Conservation (phyloP, 2,113 vertebrate genomes). For the Hirundichthys speculiger region DNA sequence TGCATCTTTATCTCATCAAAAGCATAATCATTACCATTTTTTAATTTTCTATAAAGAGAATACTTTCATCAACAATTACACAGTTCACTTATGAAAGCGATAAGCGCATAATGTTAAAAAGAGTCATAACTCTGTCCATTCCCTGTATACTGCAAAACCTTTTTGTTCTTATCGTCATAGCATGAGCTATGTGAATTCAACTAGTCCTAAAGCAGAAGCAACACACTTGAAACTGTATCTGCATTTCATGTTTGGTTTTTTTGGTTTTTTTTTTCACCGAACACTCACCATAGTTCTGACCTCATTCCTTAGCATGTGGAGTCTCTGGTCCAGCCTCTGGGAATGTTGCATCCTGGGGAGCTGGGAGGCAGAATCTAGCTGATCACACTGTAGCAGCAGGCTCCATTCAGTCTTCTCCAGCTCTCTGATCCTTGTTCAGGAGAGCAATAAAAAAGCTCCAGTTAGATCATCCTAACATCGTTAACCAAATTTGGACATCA, state of each 20-base stretch:
- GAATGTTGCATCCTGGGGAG: constrained; percentile 62
- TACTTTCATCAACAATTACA: too few relatives aligned
- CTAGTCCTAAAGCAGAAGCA: neutral
- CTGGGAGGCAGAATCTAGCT: constrained; percentile 42
- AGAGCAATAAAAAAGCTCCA: constrained; percentile 1
- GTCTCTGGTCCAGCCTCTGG: constrained; percentile 78
- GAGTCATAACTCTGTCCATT: too few relatives aligned
- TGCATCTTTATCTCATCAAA: too few relatives aligned
- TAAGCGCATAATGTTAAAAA: too few relatives aligned
- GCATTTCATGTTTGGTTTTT: neutral
- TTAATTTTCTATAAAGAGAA: too few relatives aligned
- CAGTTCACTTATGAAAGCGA: too few relatives aligned
- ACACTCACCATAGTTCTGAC: constrained; percentile 72
- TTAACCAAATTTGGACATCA: neutral
- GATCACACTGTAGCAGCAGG: constrained; percentile 60
- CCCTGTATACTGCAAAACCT: neutral
- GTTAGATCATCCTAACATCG: constrained; percentile 19
- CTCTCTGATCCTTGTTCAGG: constrained; percentile 68
- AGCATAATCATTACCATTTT: too few relatives aligned
- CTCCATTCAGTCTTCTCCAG: constrained; percentile 74
- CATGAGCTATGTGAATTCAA: neutral
- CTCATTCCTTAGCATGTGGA: constrained; percentile 72
- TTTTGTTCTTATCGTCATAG: too few relatives aligned
- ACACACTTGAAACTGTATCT: neutral
- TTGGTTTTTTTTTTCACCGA: neutral